Conservation (phyloP, 2,797 vertebrate genomes). For the Melanotaenia trifasciata region DNA sequence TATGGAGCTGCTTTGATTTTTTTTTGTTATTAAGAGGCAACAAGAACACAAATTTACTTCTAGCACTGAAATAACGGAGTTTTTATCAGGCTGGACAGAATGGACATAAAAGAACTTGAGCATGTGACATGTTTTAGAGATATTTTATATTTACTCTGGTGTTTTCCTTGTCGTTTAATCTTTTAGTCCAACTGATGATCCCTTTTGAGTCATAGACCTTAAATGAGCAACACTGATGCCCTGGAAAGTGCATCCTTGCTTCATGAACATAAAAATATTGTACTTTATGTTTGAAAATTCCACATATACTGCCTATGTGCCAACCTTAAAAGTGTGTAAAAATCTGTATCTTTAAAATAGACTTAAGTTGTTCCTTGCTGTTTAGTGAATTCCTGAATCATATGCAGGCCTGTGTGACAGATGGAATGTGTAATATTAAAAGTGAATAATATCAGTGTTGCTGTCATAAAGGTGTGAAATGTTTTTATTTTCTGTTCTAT, state of each 20-base stretch:
- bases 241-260: background rate
- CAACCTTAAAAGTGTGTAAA: background rate
- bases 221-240: background rate
- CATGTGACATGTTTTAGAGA: background rate
- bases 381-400: background rate
- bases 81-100: constrained; percentile 9
- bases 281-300: background rate
- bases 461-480: background rate
- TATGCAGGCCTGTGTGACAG: background rate
- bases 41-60: constrained; percentile 26
- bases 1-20: constrained; percentile 32
- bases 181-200: background rate
- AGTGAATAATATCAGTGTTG: background rate
- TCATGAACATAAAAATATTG: background rate
- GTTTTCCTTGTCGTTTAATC: background rate
- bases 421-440: background rate
- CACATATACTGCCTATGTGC: background rate
- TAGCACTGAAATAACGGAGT: constrained; percentile 26
- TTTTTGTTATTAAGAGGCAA: constrained; percentile 27
- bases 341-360: background rate
- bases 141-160: background rate
- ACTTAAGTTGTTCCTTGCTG: background rate
- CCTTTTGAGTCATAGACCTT: background rate
- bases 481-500: background rate
- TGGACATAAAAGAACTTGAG: background rate